Evolutionary conservation across 2,797 vertebrate species (phyloP).

Genomic region (Rhabdomys pumilio): DNA sequence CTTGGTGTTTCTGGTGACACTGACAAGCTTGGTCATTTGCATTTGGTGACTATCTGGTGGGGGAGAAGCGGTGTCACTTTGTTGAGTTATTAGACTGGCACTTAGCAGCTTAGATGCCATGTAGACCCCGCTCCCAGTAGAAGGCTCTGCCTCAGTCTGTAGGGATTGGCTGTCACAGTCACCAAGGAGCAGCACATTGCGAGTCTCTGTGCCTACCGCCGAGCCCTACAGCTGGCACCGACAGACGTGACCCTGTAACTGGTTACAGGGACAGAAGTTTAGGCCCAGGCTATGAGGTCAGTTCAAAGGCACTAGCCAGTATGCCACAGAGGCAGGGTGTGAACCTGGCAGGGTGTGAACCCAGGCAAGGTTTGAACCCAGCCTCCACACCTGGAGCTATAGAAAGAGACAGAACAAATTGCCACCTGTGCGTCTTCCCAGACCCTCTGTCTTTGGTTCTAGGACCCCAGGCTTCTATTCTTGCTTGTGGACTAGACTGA

Average conservation of each 20-base stretch:
- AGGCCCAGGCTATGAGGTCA: not conserved
- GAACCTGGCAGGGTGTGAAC: not conserved
- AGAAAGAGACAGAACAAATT: not conserved
- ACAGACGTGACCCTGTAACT: not conserved
- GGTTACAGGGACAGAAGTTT: not conserved
- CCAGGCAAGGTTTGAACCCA: not conserved
- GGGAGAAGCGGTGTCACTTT: not conserved
- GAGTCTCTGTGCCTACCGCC: not conserved
- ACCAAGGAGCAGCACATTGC: not conserved
- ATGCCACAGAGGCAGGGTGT: not conserved
- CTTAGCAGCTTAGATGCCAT: not conserved
- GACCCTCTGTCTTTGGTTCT: too few relatives aligned
- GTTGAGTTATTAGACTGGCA: not conserved
- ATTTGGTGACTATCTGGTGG: not conserved
- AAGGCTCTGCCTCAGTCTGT: not conserved
- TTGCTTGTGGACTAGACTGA: not conserved
- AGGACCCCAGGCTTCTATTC: not conserved
- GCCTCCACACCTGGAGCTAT: rapidly evolving
- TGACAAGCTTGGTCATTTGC: not conserved
- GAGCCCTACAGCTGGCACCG: not conserved
- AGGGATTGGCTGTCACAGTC: not conserved
- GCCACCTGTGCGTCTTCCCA: not conserved
- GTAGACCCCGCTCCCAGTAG: not conserved
- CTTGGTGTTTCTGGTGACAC: conserved; percentile 51
- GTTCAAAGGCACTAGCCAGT: rapidly evolving